A percentile compares a stretch with the other conserved stretches of the same genome.
phyloP scores from a whole-genome alignment of 2,797 vertebrate genomes.

The Peromyscus nudipes region DNA sequence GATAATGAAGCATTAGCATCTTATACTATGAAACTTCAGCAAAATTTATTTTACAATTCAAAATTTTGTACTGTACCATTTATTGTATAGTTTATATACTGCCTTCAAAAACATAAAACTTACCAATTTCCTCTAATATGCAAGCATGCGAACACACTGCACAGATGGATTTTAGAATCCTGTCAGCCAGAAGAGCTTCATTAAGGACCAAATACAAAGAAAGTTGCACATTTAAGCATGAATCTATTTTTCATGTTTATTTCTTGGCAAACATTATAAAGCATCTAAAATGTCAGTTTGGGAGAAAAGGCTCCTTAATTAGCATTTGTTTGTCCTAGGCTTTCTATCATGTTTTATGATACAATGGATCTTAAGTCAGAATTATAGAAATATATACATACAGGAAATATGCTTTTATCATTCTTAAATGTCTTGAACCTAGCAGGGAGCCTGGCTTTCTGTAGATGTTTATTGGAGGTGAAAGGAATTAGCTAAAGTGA shows the following conservation, averaged over 20 bases:
- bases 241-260: constrained; percentile 44
- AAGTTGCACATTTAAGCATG: not conserved
- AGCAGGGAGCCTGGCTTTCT: constrained; percentile 39
- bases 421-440: constrained; percentile 47
- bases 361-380: constrained; percentile 39
- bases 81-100: constrained; percentile 15
- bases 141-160: not conserved
- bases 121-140: constrained; percentile 10
- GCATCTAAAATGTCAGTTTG: not conserved
- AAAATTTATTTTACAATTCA: not conserved
- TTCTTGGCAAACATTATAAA: constrained; percentile 57
- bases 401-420: constrained; percentile 12
- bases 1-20: not conserved
- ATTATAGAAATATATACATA: constrained; percentile 24
- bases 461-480: constrained; percentile 68
- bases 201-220: constrained; percentile 70
- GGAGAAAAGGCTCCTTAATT: constrained; percentile 23
- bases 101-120: constrained; percentile 16
- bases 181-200: constrained; percentile 52
- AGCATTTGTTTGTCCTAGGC: constrained; percentile 53
- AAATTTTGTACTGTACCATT: not conserved
- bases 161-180: constrained; percentile 55
- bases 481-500: constrained; percentile 71
- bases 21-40: not conserved
- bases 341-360: constrained; percentile 47